Base-by-base conservation (phyloP, 2,797 vertebrate species). In the Spinibarbus caldwelli region DNA sequence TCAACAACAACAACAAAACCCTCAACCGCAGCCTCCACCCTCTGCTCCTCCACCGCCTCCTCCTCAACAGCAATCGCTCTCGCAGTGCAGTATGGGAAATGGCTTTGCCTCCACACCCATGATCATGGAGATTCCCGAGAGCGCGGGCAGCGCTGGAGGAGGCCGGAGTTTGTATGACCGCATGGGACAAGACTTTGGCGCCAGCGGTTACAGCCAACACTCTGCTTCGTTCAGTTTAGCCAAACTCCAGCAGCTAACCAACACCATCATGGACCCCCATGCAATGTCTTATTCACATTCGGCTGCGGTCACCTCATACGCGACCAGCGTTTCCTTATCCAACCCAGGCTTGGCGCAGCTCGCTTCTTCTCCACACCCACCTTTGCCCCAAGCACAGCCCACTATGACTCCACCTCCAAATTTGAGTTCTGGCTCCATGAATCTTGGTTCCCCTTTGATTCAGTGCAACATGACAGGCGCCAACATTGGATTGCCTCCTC, bases 51-150 rank as follows among this genome's bases (percentile, higher is more conserved):
- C 92, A 0, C 90, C 89, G 8, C 89, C 91, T 1, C 93, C 90
- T 0, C 94, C 89, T 47, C 92, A 96, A 71, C 98, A 98, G 83
- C 97, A 98, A 52, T 92, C 97, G 0, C 91, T 99, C 86, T 98
- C 98, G 0, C 98, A 99, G 94, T 99, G 98, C 91, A 99, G 98
- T 93, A 99, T 99, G 98, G 98, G 97, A 84, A 99, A 99, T 87
- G 97, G 97, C 82, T 99, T 99, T 59, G 95, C 97, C 80, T 96
- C 98, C n/a, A 97, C 98, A 0, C 97, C 97, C 0, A 99, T 99
- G 98, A 99, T 99, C 90, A 99, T 99, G 98, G 98, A 99, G 92
- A 99, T 99, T 82, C 98, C 98, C 0, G 98, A 99, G 78, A 97
- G 97, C 0, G 96, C 96, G 66, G 93, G 95, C 0, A 94, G 94